Evolutionary conservation across 2,113 vertebrate genomes (phyloP).

Genomic region (Piprites chloris): DNA sequence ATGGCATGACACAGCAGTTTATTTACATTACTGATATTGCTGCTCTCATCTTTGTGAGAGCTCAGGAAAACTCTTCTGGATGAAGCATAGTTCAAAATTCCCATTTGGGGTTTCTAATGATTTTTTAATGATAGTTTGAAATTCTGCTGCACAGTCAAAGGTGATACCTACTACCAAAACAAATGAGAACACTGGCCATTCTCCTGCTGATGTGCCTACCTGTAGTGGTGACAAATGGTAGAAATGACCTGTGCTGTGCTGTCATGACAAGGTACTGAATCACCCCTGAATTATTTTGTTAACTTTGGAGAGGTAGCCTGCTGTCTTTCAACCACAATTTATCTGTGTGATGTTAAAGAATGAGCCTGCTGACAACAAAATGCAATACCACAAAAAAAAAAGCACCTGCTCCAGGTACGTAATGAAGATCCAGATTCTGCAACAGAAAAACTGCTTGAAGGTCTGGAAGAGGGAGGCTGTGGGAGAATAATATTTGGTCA

Average conservation of each 20-base stretch:
- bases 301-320: neutral
- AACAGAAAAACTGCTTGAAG: neutral
- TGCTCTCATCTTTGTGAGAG: neutral
- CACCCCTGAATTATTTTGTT: conserved; percentile 12
- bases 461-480: neutral
- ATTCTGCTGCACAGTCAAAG: neutral
- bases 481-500: neutral
- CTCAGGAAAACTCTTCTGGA: neutral
- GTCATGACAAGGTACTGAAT: conserved; percentile 3
- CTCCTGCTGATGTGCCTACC: neutral
- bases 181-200: neutral
- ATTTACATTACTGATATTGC: neutral
- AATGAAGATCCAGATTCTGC: neutral
- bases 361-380: neutral
- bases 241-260: neutral
- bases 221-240: conserved; percentile 4
- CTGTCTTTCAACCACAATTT: neutral
- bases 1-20: neutral
- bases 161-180: neutral
- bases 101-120: neutral
- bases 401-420: neutral
- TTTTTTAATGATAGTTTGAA: conserved; percentile 25
- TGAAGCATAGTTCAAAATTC: neutral
- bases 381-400: neutral
- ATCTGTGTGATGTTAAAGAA: neutral